Percentiles rank a stretch among this genome's conserved stretches.
phyloP scores from a whole-genome alignment of 2,888 invertebrate species.

The Plagiodera versicolora region DNA sequence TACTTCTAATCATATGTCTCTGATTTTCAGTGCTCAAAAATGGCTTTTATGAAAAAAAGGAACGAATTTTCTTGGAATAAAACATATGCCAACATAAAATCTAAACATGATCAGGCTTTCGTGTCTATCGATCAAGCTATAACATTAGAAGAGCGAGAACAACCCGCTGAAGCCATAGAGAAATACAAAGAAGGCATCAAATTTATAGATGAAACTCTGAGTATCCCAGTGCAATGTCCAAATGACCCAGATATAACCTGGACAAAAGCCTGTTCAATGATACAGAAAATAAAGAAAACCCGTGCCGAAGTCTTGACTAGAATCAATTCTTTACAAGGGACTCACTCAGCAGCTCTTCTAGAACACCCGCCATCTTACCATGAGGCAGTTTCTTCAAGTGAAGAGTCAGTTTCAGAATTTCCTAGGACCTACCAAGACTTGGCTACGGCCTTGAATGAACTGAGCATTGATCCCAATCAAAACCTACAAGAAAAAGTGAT shows the following conservation, averaged over 20 bases:
- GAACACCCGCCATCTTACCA: conserved; percentile 53
- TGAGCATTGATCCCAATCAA: conserved; percentile 48
- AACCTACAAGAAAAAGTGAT: conserved; percentile 56
- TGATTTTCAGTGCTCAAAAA: no score
- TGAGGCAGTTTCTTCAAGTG: conserved; percentile 43
- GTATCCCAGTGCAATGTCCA: conserved; percentile 58
- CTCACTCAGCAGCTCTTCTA: conserved; percentile 29
- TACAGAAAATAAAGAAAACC: conserved; percentile 66
- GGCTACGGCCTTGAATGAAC: conserved; percentile 51
- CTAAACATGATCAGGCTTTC: conserved; percentile 57
- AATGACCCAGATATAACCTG: conserved; percentile 58
- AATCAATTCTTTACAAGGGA: conserved; percentile 51
- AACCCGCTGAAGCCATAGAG: conserved; percentile 56
- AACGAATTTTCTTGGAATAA: conserved; percentile 46
- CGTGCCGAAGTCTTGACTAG: conserved; percentile 58
- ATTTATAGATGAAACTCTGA: conserved; percentile 62
- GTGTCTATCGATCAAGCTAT: conserved; percentile 58
- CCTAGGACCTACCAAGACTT: conserved; percentile 50
- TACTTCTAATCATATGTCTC: no score
- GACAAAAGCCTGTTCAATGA: conserved; percentile 60
- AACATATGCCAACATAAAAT: conserved; percentile 55
- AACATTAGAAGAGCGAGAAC: conserved; percentile 60
- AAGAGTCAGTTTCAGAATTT: conserved; percentile 5
- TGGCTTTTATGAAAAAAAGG: conserved; percentile 15
- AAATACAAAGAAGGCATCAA: conserved; percentile 64